Conservation (phyloP, 2,888 invertebrate genomes). For the Ctena decussata region DNA sequence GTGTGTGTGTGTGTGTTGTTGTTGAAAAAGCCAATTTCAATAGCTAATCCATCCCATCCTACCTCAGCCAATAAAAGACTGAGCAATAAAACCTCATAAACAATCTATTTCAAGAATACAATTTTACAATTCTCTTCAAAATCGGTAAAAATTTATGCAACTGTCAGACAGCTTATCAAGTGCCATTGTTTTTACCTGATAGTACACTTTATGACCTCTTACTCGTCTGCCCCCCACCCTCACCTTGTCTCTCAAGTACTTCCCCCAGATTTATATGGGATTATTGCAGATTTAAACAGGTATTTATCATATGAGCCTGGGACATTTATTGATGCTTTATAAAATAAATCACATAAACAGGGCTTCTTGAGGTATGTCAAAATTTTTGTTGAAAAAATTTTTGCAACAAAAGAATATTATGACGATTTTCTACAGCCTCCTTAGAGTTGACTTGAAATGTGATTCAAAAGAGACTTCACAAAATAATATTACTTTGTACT, state of each 20-base stretch:
- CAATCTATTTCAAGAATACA: not conserved
- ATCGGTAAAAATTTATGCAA: slow-evolving; percentile 7
- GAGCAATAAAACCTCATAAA: not conserved
- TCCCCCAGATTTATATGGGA: not conserved
- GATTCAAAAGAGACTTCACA: no score
- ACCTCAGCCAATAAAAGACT: not conserved
- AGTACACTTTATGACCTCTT: not conserved
- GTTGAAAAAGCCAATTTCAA: no score
- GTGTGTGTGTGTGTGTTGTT: no score
- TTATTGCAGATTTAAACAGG: not conserved
- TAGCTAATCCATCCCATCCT: not conserved
- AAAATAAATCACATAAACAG: no score
- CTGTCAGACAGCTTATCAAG: not conserved
- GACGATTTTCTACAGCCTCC: no score
- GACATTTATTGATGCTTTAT: slow-evolving; percentile 2
- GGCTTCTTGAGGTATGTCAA: no score
- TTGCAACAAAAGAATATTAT: no score
- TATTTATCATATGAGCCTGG: not conserved
- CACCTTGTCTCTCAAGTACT: not conserved
- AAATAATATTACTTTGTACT: no score
- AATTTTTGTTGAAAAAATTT: no score
- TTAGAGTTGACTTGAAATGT: no score
- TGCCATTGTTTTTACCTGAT: not conserved
- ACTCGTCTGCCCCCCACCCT: not conserved
- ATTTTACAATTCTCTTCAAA: not conserved